Conservation (phyloP, 2,888 invertebrate species). For the Netelia inedita region DNA sequence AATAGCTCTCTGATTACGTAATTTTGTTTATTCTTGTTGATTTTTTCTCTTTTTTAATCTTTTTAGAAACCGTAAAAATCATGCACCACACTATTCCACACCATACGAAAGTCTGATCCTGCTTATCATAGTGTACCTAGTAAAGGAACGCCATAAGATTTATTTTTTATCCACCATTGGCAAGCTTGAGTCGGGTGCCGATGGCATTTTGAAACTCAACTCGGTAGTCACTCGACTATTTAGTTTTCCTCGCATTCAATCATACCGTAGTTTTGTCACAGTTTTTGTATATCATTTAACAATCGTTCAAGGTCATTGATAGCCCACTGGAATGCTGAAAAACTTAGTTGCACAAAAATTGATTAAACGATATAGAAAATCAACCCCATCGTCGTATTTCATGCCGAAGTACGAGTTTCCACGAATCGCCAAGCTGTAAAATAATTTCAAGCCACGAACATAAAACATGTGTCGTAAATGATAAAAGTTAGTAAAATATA, state of each 20-base stretch:
- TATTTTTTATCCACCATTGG: background rate
- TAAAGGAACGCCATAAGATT: slow-evolving; percentile 2
- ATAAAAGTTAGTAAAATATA: no score
- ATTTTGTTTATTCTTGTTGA: background rate
- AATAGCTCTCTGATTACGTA: slow-evolving; percentile 4
- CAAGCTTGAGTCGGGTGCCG: background rate
- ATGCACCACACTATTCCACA: slow-evolving; percentile 78
- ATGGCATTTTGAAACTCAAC: slow-evolving; percentile 11
- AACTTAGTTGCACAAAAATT: background rate
- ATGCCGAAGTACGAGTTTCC: background rate
- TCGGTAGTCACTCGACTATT: slow-evolving; percentile 29
- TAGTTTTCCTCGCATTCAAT: background rate
- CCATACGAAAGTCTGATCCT: slow-evolving; percentile 74
- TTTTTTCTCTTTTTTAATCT: slow-evolving; percentile 1
- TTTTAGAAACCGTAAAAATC: slow-evolving; percentile 48
- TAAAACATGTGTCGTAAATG: no score
- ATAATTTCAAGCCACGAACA: no score
- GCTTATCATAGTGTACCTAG: slow-evolving; percentile 5
- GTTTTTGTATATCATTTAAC: no score
- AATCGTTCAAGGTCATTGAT: no score
- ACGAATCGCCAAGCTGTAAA: background rate
- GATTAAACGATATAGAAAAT: background rate
- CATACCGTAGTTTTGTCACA: background rate
- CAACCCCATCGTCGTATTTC: background rate
- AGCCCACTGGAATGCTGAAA: no score